These are phyloP conservation scores for Spongilla lacustris DNA, from an alignment of 37 sponge, comb jelly and placozoan species.

Conservation along the genomic window DNA sequence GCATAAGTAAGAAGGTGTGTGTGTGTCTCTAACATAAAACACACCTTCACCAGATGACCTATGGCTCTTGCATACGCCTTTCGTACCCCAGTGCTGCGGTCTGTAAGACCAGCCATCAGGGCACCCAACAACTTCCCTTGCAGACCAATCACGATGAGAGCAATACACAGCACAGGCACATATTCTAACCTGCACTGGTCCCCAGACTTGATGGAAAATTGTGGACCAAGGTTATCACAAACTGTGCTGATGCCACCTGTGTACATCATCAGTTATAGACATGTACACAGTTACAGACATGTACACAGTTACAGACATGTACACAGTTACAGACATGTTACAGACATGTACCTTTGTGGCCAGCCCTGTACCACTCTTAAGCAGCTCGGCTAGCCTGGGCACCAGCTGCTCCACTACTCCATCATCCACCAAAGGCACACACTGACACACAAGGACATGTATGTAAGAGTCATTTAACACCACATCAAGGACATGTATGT, in stretches of 20 bases:
- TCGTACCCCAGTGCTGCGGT: slow-evolving; percentile 64
- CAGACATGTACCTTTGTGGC: slow-evolving; percentile 73
- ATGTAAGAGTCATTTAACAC: not conserved
- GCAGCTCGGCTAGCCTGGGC: slow-evolving; percentile 64
- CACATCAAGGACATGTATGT: no score
- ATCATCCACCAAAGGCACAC: slow-evolving; percentile 58
- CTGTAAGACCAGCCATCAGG: slow-evolving; percentile 50
- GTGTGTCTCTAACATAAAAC: not conserved
- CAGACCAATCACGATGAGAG: not conserved
- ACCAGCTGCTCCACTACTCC: slow-evolving; percentile 56
- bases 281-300: not conserved
- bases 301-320: not conserved
- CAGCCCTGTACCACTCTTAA: slow-evolving; percentile 82
- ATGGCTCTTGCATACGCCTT: slow-evolving; percentile 71
- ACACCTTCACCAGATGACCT: slow-evolving; percentile 72
- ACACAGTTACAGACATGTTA: not conserved
- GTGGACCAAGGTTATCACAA: slow-evolving; percentile 57
- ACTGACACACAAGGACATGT: slow-evolving; percentile 17
- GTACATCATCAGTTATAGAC: not conserved
- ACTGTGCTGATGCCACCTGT: slow-evolving; percentile 61
- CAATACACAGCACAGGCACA: not conserved
- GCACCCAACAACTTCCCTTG: slow-evolving; percentile 75
- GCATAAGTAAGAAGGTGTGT: not conserved
- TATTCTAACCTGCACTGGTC: slow-evolving; percentile 70
- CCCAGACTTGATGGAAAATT: slow-evolving; percentile 47